Evolutionary conservation across 2,113 vertebrate genomes (phyloP).

Genomic region (Apteryx owenii): DNA sequence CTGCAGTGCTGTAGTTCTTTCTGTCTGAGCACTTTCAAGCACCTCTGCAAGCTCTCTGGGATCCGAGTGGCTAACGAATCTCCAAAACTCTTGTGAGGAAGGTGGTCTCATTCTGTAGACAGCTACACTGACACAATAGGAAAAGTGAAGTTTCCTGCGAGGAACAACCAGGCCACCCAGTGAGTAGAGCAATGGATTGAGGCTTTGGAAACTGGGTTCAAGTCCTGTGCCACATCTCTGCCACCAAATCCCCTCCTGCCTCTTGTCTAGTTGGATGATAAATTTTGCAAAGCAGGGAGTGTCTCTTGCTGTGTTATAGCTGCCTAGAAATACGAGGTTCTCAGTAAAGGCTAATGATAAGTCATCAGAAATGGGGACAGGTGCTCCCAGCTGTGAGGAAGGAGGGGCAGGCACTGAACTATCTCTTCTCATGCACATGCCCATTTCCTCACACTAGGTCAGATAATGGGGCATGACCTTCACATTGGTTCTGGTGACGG

Average conservation of each 20-base stretch:
- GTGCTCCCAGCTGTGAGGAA: not conserved
- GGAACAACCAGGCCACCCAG: not conserved
- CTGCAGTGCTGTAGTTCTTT: not conserved
- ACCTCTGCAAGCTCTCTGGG: not conserved
- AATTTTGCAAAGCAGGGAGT: not conserved
- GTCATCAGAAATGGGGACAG: not conserved
- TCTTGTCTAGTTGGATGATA: not conserved
- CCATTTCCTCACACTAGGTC: accelerated
- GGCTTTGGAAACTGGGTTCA: not conserved
- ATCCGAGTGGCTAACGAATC: not conserved
- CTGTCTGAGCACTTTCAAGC: not conserved
- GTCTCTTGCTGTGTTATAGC: accelerated
- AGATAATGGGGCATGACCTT: accelerated
- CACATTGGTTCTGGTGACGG: too few relatives aligned
- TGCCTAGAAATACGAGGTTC: not conserved
- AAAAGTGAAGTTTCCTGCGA: not conserved
- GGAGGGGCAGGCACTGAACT: not conserved
- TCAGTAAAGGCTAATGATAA: not conserved
- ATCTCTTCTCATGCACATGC: not conserved
- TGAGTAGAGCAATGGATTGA: not conserved
- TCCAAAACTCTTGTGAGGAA: not conserved
- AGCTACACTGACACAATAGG: not conserved
- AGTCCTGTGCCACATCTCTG: not conserved
- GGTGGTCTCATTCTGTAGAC: not conserved
- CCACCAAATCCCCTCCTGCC: not conserved